These are phyloP conservation scores for Oophaga pumilio DNA, from an alignment of 2,113 vertebrate genomes.

Conservation along the genomic window DNA sequence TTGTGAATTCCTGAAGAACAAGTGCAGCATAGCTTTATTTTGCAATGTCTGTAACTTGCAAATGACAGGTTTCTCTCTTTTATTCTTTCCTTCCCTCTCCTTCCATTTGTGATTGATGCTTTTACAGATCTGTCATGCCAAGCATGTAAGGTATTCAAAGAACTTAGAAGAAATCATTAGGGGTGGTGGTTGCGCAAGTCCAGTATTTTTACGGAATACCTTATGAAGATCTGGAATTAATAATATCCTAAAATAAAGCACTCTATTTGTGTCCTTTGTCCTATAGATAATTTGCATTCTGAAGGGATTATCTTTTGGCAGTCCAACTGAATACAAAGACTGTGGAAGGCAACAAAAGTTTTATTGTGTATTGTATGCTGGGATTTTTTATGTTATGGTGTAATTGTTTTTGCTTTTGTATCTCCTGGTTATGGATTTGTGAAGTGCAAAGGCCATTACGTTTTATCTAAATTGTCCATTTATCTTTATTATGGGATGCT, in stretches of 20 bases:
- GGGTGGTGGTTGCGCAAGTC: background rate
- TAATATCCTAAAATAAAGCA: constrained; percentile 18
- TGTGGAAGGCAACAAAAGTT: background rate
- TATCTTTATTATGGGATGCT: background rate
- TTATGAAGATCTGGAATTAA: background rate
- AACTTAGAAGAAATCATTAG: constrained; percentile 14
- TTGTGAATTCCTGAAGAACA: constrained; percentile 32
- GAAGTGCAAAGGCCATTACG: background rate
- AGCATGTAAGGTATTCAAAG: constrained; percentile 37
- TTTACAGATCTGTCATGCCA: constrained; percentile 15
- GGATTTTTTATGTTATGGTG: background rate
- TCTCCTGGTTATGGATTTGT: background rate
- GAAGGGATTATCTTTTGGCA: constrained; percentile 22
- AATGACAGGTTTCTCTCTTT: background rate
- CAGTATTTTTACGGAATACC: background rate
- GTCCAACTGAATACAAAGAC: background rate
- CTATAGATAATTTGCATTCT: constrained; percentile 16
- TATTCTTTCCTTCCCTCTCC: background rate
- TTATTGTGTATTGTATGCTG: background rate
- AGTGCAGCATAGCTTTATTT: constrained; percentile 21
- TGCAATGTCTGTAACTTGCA: background rate
- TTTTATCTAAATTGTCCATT: background rate
- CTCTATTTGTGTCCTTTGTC: constrained; percentile 21
- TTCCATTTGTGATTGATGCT: background rate
- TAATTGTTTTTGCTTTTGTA: background rate